Evolutionary conservation across 2,113 vertebrate genomes (phyloP).

Genomic region (Alligator mississippiensis): DNA sequence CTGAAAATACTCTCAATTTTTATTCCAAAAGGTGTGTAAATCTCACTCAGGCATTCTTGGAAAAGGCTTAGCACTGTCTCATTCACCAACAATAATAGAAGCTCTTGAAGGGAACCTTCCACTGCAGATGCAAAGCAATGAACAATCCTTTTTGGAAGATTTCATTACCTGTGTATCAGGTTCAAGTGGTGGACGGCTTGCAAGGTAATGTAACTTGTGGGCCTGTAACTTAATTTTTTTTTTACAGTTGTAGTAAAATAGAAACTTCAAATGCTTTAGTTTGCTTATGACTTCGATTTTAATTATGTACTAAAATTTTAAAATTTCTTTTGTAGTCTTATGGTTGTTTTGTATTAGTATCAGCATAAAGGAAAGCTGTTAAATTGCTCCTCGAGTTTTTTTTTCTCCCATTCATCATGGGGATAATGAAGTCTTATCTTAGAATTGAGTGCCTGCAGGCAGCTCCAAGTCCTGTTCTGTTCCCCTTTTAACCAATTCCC

Average conservation of each 20-base stretch:
- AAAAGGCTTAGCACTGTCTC: slow-evolving; percentile 95
- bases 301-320: background rate
- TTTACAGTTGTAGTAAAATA: background rate
- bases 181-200: slow-evolving; percentile 96
- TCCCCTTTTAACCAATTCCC: too few species aligned
- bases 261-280: background rate
- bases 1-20: background rate
- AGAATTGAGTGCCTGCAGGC: too few species aligned
- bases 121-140: slow-evolving; percentile 96
- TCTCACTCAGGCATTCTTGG: slow-evolving; percentile 95
- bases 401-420: too few species aligned
- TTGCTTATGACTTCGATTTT: background rate
- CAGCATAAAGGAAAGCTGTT: too few species aligned
- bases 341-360: background rate
- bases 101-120: slow-evolving; percentile 96
- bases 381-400: too few species aligned
- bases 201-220: slow-evolving; percentile 81
- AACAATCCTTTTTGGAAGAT: slow-evolving; percentile 97
- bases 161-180: slow-evolving; percentile 96
- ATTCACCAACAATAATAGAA: slow-evolving; percentile 96
- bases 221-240: background rate
- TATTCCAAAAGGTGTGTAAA: slow-evolving; percentile 89
- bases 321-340: background rate
- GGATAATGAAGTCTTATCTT: too few species aligned
- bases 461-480: too few species aligned